Percentiles rank a stretch among this genome's conserved stretches.
These are phyloP conservation scores for Eurystomus glaucurus DNA, from an alignment of 2,797 vertebrate genomes.

Conservation along the genomic window DNA sequence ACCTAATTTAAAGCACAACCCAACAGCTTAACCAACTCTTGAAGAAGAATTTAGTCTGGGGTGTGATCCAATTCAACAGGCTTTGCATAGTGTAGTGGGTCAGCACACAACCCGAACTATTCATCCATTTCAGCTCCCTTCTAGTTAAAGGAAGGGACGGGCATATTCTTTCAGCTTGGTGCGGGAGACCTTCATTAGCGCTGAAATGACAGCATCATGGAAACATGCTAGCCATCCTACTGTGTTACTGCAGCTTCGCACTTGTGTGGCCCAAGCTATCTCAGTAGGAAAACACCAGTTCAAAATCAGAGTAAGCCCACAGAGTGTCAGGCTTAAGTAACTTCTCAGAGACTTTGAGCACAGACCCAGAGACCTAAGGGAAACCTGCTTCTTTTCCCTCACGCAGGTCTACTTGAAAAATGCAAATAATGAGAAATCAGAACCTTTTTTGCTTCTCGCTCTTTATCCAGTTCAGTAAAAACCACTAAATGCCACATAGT, in stretches of 20 bases:
- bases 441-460: background rate
- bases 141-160: background rate
- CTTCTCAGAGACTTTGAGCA: background rate
- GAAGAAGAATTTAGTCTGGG: background rate
- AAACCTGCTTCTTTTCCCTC: background rate
- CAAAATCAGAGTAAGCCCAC: background rate
- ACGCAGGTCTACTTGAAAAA: background rate
- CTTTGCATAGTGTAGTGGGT: background rate
- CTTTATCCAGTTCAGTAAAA: background rate
- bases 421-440: background rate
- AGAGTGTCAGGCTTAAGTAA: background rate
- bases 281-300: background rate
- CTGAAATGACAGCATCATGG: background rate
- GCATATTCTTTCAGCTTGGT: background rate
- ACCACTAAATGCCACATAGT: background rate
- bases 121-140: background rate
- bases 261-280: background rate
- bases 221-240: fast-evolving
- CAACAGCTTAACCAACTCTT: fast-evolving
- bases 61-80: background rate
- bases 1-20: slow-evolving; percentile 9
- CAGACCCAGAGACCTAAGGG: background rate
- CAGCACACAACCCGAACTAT: background rate
- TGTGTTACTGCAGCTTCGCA: fast-evolving
- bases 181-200: background rate